A percentile compares a stretch with the other conserved stretches of the same genome.
Evolutionary conservation across 2,888 invertebrate species (phyloP).

Genomic region (Poecilobothrus nobilitatus): DNA sequence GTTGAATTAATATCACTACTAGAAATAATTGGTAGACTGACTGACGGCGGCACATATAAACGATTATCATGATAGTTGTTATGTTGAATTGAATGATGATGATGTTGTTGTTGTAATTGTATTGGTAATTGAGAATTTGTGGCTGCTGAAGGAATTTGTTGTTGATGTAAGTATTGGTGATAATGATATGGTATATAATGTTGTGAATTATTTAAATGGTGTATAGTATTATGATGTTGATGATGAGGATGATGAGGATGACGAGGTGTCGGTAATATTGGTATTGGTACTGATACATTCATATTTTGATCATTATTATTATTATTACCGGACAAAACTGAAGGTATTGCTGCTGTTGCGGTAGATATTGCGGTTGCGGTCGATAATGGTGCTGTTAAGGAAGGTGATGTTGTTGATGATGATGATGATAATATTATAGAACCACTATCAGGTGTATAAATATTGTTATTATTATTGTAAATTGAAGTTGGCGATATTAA

Average conservation of each 20-base stretch:
- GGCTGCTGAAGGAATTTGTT: conserved; percentile 23
- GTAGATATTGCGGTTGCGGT: conserved; percentile 24
- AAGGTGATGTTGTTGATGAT: conserved; percentile 26
- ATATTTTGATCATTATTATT: conserved; percentile 24
- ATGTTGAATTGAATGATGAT: conserved; percentile 26
- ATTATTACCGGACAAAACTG: conserved; percentile 15
- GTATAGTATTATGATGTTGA: background rate
- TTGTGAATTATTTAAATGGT: background rate
- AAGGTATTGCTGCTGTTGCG: conserved; percentile 24
- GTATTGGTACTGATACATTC: conserved; percentile 33
- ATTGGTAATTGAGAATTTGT: conserved; percentile 21
- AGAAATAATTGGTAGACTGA: conserved; percentile 31
- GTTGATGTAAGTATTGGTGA: conserved; percentile 20
- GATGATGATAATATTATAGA: conserved; percentile 20
- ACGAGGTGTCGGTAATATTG: conserved; percentile 30
- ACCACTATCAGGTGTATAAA: conserved; percentile 20
- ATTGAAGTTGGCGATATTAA: conserved; percentile 12
- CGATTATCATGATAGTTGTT: conserved; percentile 24
- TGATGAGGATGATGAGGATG: conserved; percentile 23
- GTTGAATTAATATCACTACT: background rate
- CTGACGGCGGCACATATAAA: conserved; percentile 26
- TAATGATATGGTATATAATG: conserved; percentile 17
- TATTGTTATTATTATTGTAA: conserved; percentile 16
- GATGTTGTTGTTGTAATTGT: conserved; percentile 21
- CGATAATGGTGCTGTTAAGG: conserved; percentile 27